Evolutionary conservation across 1,140 invertebrate genomes (phyloP).

Genomic region (Fopius arisanus): DNA sequence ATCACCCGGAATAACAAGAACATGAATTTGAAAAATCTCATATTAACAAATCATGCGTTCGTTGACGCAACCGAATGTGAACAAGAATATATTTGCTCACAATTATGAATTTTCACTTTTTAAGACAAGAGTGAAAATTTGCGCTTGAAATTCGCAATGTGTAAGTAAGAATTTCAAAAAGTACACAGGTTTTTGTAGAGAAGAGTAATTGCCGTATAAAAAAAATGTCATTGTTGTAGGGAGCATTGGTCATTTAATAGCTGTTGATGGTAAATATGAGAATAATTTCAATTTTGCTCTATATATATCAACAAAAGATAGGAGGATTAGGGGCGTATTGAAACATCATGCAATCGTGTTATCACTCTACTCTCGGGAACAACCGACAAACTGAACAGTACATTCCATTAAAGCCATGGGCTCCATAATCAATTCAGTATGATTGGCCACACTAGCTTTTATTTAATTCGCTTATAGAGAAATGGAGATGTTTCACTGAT

Average conservation of each 20-base stretch:
- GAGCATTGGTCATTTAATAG: slow-evolving; percentile 17
- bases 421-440: too few relatives aligned
- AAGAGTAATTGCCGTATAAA: slow-evolving; percentile 49
- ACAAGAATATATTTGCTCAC: slow-evolving; percentile 24
- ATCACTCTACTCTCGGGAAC: slow-evolving; percentile 16
- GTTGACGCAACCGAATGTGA: background rate
- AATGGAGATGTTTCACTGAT: too few relatives aligned
- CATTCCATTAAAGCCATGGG: background rate
- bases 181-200: slow-evolving; percentile 47
- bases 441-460: too few relatives aligned
- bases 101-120: slow-evolving; percentile 21
- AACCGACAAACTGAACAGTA: background rate
- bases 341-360: slow-evolving; percentile 7
- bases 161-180: slow-evolving; percentile 25
- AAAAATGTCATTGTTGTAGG: slow-evolving; percentile 34
- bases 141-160: background rate
- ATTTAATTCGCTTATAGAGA: too few relatives aligned
- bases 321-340: background rate
- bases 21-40: background rate
- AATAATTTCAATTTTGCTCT: background rate
- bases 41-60: background rate
- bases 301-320: background rate
- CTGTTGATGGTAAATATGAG: background rate
- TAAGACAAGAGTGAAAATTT: slow-evolving; percentile 5
- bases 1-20: background rate